Percentiles rank a stretch among this genome's conserved stretches.
phyloP scores from a whole-genome alignment of 2,113 vertebrate species.

The Serinus canaria region DNA sequence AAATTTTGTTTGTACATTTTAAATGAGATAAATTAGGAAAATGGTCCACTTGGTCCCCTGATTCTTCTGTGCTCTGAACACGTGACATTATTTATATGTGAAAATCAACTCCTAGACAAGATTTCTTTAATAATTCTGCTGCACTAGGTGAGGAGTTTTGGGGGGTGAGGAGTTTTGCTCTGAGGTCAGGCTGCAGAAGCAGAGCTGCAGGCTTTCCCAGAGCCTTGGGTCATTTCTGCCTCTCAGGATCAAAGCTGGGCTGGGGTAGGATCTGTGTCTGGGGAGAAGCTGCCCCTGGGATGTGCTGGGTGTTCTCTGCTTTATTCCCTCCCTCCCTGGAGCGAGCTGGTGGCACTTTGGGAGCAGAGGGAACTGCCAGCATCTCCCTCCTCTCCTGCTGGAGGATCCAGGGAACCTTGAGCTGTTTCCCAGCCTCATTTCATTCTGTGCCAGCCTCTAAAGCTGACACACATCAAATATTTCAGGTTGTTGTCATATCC shows the following conservation, averaged over 20 bases:
- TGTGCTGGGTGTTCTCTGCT: background rate
- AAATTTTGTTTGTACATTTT: background rate
- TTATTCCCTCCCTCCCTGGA: background rate
- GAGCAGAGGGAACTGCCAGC: background rate
- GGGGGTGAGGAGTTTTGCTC: background rate
- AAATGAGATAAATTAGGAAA: background rate
- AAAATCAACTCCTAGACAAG: background rate
- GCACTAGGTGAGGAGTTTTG: background rate
- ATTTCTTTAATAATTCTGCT: background rate
- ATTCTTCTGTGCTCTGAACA: background rate
- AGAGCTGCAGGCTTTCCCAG: background rate
- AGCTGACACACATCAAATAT: background rate
- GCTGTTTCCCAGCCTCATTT: background rate
- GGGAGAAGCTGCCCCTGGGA: background rate
- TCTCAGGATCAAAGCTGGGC: background rate
- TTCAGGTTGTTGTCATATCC: background rate
- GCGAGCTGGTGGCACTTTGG: background rate
- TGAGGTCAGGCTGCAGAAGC: background rate
- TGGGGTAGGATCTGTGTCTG: background rate
- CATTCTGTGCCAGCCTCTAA: background rate
- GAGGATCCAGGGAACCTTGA: accelerated
- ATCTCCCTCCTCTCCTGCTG: background rate
- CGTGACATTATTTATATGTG: background rate
- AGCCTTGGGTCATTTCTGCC: background rate
- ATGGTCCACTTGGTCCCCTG: background rate